These are phyloP conservation scores for Bellardia bayeri DNA, from an alignment of 2,888 invertebrate species.

Conservation along the genomic window DNA sequence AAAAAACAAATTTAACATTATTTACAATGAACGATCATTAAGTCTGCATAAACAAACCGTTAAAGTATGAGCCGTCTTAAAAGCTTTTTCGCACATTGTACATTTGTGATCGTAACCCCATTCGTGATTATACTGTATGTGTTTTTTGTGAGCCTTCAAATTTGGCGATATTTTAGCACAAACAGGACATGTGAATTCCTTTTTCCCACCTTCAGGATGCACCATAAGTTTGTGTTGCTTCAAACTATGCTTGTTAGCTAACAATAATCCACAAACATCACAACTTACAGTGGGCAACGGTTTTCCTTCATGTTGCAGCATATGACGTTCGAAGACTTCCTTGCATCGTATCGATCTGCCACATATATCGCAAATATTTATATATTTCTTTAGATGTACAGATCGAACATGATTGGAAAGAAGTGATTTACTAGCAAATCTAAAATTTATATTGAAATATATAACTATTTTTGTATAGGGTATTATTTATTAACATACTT, in stretches of 20 bases:
- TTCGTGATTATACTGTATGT: constrained; percentile 81
- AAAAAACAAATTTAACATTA: background rate
- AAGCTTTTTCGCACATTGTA: constrained; percentile 82
- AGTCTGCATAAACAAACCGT: constrained; percentile 75
- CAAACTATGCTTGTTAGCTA: constrained; percentile 80
- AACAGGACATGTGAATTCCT: constrained; percentile 79
- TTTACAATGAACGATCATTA: background rate
- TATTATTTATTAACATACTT: constrained; percentile 51
- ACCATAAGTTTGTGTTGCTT: constrained; percentile 81
- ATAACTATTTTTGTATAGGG: background rate
- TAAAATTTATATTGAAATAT: constrained; percentile 54
- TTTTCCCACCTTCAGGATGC: constrained; percentile 79
- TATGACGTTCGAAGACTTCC: constrained; percentile 80
- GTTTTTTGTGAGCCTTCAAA: constrained; percentile 79
- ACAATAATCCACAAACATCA: constrained; percentile 79
- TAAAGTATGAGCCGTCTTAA: constrained; percentile 80
- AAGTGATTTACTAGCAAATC: constrained; percentile 79
- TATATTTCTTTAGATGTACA: constrained; percentile 81
- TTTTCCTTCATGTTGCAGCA: constrained; percentile 80
- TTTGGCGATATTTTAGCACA: constrained; percentile 81
- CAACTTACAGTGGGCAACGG: constrained; percentile 79
- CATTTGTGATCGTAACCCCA: constrained; percentile 80
- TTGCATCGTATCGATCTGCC: constrained; percentile 80
- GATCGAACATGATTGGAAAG: constrained; percentile 80
- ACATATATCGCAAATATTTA: constrained; percentile 82